Percentiles rank a stretch among this genome's conserved stretches.
These are phyloP conservation scores for Drosophila picticornis DNA, from an alignment of 2,888 invertebrate species.

Conservation along the genomic window DNA sequence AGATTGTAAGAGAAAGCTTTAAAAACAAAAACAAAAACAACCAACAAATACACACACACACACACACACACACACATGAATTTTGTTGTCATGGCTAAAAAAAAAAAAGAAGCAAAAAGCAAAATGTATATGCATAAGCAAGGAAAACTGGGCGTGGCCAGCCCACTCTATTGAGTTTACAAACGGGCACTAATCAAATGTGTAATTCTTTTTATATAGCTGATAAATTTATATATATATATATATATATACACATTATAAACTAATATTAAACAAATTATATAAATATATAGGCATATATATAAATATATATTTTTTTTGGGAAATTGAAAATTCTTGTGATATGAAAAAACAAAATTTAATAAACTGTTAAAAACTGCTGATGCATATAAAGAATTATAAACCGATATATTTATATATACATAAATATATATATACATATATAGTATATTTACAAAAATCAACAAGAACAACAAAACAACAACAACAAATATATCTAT, in stretches of 20 bases:
- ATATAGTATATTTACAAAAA: conserved; percentile 36
- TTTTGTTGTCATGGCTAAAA: conserved; percentile 61
- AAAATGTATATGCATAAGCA: neutral
- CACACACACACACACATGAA: conserved; percentile 42
- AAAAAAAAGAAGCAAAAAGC: neutral
- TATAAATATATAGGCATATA: conserved; percentile 24
- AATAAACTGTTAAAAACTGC: conserved; percentile 77
- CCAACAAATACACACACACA: conserved; percentile 39
- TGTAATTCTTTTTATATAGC: conserved; percentile 59
- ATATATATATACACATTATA: conserved; percentile 21
- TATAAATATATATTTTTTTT: conserved; percentile 54
- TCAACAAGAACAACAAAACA: conserved; percentile 23
- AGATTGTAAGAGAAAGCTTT: conserved; percentile 77
- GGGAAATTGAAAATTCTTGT: conserved; percentile 80
- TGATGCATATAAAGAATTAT: conserved; percentile 45
- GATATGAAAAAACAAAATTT: conserved; percentile 77
- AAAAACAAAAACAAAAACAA: conserved; percentile 58
- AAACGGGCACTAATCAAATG: conserved; percentile 64
- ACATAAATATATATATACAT: neutral
- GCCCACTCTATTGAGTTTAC: conserved; percentile 57
- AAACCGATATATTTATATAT: conserved; percentile 10
- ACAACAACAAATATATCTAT: conserved; percentile 34
- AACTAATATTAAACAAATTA: conserved; percentile 18
- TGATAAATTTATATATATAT: conserved; percentile 18
- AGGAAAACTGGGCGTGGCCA: conserved; percentile 52